Base-by-base conservation (phyloP, 2,888 invertebrate species). In the Stramonita haemastoma region DNA sequence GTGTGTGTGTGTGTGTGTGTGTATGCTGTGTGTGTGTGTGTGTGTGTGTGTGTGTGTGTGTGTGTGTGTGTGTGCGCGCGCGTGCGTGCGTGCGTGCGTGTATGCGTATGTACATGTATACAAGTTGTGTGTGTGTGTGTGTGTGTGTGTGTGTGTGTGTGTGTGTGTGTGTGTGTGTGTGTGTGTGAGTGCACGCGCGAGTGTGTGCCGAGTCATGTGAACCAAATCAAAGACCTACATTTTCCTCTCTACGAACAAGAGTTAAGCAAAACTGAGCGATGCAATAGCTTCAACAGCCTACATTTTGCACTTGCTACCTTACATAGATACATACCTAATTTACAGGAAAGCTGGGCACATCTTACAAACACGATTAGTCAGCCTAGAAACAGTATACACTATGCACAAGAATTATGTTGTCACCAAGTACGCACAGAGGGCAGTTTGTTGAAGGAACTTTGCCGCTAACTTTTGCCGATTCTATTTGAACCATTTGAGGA, bases 361-460 rank as follows among this genome's bases (percentile, higher is more conserved):
- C 46, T 60, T 15, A 15, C 13, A 19, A 60, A 60, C 60, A 60
- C 1, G 22, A 60, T 1, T 60, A 15, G 60, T 19, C 60, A 60
- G 22, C 60, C 60, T 60, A 60, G 19, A 60, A 15, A 60, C 60
- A 19, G 60, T 19, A 22, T 22, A 13, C 60, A 60, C 60, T 60
- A 2, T 22, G 60, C 22, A 22, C 60, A 60, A 19, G 15, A 19
- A 15, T 15, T 22, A 60, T 73, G 73, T n/a, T 73, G 73, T 73
- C 73, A 73, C 73, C n/a, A 73, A 73, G 73, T 73, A 73, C 73
- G 73, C 73, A 73, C 73, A 73, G 73, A 73, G 73, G 73, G n/a
- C 73, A 73, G 73, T 73, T 73, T 73, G 73, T 73, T 26, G n/a
- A n/a, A 73, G n/a, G 73, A 73, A 73, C 26, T 73, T 8, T 26